Evolutionary conservation across 2,113 vertebrate genomes (phyloP).

Genomic region (Mustelus asterias): DNA sequence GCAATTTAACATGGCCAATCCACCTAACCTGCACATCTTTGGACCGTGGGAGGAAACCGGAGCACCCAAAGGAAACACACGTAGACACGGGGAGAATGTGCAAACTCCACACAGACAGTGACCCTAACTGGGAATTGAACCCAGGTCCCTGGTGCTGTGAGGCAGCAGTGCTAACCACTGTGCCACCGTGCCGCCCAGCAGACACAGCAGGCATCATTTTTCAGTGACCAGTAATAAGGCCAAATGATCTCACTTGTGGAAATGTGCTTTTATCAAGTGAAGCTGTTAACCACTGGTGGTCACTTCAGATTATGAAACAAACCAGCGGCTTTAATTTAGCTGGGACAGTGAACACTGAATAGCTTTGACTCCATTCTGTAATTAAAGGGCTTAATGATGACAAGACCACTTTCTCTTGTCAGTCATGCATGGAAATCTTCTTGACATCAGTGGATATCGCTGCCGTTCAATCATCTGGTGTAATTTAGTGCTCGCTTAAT

Average conservation of each 20-base stretch:
- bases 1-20: too few species aligned
- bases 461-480: slow-evolving; percentile 27
- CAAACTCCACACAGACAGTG: too few species aligned
- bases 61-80: too few species aligned
- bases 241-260: too few species aligned
- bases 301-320: neutral
- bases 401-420: slow-evolving; percentile 29
- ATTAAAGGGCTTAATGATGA: slow-evolving; percentile 36
- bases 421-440: slow-evolving; percentile 36
- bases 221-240: neutral
- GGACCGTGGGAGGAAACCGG: too few species aligned
- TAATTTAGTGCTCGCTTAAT: slow-evolving; percentile 23
- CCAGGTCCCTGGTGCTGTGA: too few species aligned
- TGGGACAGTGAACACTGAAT: slow-evolving; percentile 16
- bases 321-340: slow-evolving; percentile 10
- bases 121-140: too few species aligned
- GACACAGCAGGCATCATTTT: neutral
- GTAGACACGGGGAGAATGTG: too few species aligned
- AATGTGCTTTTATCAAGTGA: neutral
- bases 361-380: neutral
- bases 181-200: too few species aligned
- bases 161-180: too few species aligned
- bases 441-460: slow-evolving; percentile 34
- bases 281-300: neutral
- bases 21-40: too few species aligned